Evolutionary conservation across 1,140 invertebrate species (phyloP), one percentile per base, ranked within the genome.

Genomic region (Drosophila micromelanica): DNA sequence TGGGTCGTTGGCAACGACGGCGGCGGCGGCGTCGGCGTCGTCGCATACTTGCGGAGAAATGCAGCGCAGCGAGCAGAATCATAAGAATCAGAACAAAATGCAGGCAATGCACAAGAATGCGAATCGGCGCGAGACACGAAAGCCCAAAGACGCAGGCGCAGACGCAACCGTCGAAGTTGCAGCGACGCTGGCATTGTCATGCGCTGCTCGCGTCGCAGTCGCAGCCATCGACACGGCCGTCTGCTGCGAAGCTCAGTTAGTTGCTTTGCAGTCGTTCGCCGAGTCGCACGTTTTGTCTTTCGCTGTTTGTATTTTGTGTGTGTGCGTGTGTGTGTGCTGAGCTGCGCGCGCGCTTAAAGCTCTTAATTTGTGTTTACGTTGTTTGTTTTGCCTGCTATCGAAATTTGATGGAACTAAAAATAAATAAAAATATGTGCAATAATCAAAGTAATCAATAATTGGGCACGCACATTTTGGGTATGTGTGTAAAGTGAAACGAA

Each of bases 71-170:
- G 62, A 74, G 59, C 49, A 71, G 38, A 27, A 52, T 46, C 59
- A 61, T 20, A 70, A 70, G 82, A 87, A 87, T 87, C 82, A 87
- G 82, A 87, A 87, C 84, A 67, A 79, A 87, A 89, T 54, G 82
- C 68, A 87, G 75, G 68, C 72, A 87, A 82, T 87, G 82, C 82
- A 87, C 82, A 87, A 78, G 82, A 87, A 87, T 86, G 81, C 78
- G 55, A 81, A 76, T 54, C 70, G 63, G 45, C 69, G 51, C 52
- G 38, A 55, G 59, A 54, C 57, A 45, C 59, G 67, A 67, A 59
- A 57, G 27, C 17, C 17, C 20, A 60, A 81, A 52, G 63, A 35
- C 48, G 61, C 20, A 62, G 40, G 37, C 64, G 73, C 61, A 69
- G 55, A 42, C 49, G 32, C 38, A 8, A 35, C 4, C 27, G 27